These are phyloP conservation scores for Poecilia picta DNA, from an alignment of 2,797 vertebrate species.

Conservation along the genomic window DNA sequence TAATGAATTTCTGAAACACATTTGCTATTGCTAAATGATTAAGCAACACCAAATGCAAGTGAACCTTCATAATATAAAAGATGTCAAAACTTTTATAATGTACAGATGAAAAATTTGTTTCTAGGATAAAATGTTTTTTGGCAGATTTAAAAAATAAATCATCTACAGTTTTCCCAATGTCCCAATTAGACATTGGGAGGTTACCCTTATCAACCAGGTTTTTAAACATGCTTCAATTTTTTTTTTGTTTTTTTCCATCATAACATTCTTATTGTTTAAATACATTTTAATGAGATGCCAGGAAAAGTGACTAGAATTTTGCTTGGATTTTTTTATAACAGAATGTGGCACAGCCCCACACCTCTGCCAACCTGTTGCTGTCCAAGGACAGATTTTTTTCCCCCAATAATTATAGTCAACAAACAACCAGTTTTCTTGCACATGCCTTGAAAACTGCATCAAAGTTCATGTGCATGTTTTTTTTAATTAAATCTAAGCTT, in stretches of 20 bases:
- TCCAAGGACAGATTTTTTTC: not conserved
- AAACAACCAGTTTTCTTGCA: not conserved
- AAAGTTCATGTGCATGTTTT: not conserved
- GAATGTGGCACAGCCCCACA: not conserved
- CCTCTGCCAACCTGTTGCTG: not conserved
- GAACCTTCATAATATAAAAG: slow-evolving; percentile 4
- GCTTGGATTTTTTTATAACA: not conserved
- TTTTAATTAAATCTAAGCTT: not conserved
- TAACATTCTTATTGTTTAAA: not conserved
- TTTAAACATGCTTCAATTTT: not conserved
- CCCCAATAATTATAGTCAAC: not conserved
- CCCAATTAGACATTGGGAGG: not conserved
- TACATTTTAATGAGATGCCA: not conserved
- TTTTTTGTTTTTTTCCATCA: not conserved
- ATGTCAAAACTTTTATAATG: not conserved
- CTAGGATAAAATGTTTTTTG: not conserved
- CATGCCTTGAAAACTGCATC: not conserved
- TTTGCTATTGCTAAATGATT: not conserved
- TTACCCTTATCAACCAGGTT: not conserved
- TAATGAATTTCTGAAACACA: not conserved
- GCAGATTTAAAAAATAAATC: not conserved
- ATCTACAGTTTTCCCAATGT: too few species aligned
- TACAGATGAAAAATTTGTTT: not conserved
- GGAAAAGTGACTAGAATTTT: not conserved
- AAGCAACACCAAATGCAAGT: not conserved